Evolutionary conservation across 2,888 invertebrate species (phyloP), one percentile per base, ranked within the genome.

Genomic region (Dryomyza anilis): DNA sequence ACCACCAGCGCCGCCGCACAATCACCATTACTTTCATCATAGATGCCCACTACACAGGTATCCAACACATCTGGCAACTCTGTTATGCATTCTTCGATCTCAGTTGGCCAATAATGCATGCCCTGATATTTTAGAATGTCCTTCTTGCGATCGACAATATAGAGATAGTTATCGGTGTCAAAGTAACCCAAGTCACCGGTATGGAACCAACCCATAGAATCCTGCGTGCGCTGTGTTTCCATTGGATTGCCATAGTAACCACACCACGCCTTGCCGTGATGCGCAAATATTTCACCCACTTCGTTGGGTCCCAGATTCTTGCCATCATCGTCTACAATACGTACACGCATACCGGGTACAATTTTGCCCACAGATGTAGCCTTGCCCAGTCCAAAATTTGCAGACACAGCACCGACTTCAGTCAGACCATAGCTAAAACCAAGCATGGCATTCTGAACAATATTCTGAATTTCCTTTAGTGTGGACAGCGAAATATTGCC

Each of bases 141-240:
- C 68, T 80, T 81, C 46, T 73, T 76, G 2, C 81, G 74, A 67
- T 74, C 81, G 7, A 73, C 71, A 14, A 79, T 64, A 65, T 71
- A 74, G 7, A 80, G 59, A 60, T 57, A 68, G 12, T 77, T 74
- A 1, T 77, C 70, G 3, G 76, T 71, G 63, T 80, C 78, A 64
- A 81, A 76, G 62, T 76, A 75, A 2, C 81, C 81, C 60, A 80
- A 36, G 61, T 81, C 81, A 0, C 81, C 81, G 0, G 77, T 74
- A 7, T 73, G 74, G 2, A 77, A 67, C 77, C 76, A 81, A 21
- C 76, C 78, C 2, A 78, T 66, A 1, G 25, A 46, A 50, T 78
- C 78, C 7, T 70, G 66, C 3, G 69, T 66, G 8, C 61, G 30
- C 3, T 59, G 61, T 3, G 78, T 76, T 12, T 70, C 74, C 12